Conservation (phyloP, 2,113 vertebrate genomes). For the Callopanchax toddi region DNA sequence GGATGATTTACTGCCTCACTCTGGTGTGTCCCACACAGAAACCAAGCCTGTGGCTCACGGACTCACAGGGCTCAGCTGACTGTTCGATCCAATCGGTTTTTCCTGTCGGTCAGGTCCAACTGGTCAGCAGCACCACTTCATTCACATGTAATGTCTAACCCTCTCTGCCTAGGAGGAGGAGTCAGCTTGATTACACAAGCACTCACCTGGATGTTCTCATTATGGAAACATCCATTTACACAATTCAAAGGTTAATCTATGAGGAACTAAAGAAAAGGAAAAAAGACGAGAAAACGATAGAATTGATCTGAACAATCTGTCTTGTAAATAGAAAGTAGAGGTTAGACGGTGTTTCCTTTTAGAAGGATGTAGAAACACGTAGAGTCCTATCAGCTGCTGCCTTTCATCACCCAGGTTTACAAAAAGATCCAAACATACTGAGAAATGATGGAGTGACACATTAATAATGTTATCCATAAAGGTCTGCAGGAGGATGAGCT, state of each 20-base stretch:
- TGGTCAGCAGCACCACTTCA: slow-evolving; percentile 64
- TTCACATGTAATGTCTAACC: slow-evolving; percentile 59
- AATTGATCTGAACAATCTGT: slow-evolving; percentile 60
- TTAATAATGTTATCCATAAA: no score
- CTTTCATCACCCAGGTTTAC: no score
- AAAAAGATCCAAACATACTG: no score
- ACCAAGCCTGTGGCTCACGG: no score
- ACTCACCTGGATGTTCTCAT: slow-evolving; percentile 77
- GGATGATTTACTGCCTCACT: slow-evolving; percentile 22
- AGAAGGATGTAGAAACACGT: no score
- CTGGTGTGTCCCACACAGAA: slow-evolving; percentile 17
- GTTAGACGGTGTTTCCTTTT: slow-evolving; percentile 64
- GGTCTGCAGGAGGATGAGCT: no score
- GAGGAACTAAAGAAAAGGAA: no score
- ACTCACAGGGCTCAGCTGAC: no score
- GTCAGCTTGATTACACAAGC: slow-evolving; percentile 80
- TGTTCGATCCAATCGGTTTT: slow-evolving; percentile 48
- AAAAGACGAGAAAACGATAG: slow-evolving; percentile 36
- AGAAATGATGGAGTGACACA: no score
- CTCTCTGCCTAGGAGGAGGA: slow-evolving; percentile 56
- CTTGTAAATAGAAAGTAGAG: slow-evolving; percentile 68
- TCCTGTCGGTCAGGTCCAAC: slow-evolving; percentile 61
- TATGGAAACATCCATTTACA: slow-evolving; percentile 79
- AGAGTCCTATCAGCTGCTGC: no score
- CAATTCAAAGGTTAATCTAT: no score